Evolutionary conservation across 2,797 vertebrate species (phyloP), one percentile per base, ranked within the genome.

Genomic region (Brachyalestes nurse): DNA sequence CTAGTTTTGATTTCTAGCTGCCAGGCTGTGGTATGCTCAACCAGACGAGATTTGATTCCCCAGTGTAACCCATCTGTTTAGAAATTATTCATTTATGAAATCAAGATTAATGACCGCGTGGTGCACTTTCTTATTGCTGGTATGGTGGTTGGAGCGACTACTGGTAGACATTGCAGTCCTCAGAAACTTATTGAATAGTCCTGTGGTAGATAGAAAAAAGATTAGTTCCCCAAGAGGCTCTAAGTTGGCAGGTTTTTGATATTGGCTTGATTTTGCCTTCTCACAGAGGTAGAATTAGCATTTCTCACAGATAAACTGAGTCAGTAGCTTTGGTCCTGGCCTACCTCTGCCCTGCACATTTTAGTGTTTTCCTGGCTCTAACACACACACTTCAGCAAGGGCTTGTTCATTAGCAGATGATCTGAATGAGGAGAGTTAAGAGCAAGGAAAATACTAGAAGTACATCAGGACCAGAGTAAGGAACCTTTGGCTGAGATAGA

Each of bases 91-190:
- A 71, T 38, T 49, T 58, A 6, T 71, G 23, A 58, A 62, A 23
- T n/a, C 16, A 38, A 67, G n/a, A 25, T 1, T 49, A 8, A 5
- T 75, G 21, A 69, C 14, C 0, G 40, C 53, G 53, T 69, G 64
- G 71, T 58, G 38, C 28, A 38, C 34, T 21, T 66, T n/a, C 1
- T 4, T 49, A 49, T 58, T 25, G 64, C 6, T 21, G 25, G 16
- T 21, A 19, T 65, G 14, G 16, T 72, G 73, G 47, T 80, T 77
- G 78, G 73, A 81, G 66, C 47, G 73, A 77, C 16, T 58, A 72
- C 34, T 45, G 38, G 38, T 55, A 38, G 66, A 58, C 42, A 65
- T 76, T 65, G 49, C 14, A 38, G 51, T 25, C 47, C 53, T 58
- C 42, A 28, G 51, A 1, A 47, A 60, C 16, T 25, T 19, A 34